Evolutionary conservation across 1,140 invertebrate genomes (phyloP).

Genomic region (Eriosoma lanigerum): DNA sequence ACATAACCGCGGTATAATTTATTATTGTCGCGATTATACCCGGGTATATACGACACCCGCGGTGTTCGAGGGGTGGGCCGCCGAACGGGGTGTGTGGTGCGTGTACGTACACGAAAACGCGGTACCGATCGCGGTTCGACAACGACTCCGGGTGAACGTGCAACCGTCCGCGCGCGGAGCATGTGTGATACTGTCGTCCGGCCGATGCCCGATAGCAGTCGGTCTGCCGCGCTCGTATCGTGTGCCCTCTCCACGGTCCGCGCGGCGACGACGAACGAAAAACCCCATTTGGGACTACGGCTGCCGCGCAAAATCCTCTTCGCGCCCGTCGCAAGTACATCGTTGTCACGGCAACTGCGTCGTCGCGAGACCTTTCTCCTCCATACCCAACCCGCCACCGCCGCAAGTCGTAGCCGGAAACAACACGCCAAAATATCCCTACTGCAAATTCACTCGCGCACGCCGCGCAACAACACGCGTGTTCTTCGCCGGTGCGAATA

Average conservation of each 20-base stretch:
- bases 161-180: not conserved
- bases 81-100: not conserved
- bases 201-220: not conserved
- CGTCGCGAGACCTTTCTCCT: not conserved
- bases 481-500: too few relatives aligned
- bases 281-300: not conserved
- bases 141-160: not conserved
- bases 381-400: not conserved
- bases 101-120: not conserved
- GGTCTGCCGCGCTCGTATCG: not conserved
- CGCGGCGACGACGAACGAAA: not conserved
- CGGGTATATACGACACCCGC: not conserved
- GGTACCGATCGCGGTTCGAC: not conserved
- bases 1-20: not conserved
- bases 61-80: too few relatives aligned
- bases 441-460: too few relatives aligned
- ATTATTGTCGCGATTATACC: not conserved
- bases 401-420: not conserved
- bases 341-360: constrained; percentile 23
- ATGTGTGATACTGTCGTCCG: constrained; percentile 11
- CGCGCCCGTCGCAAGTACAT: not conserved
- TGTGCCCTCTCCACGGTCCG: not conserved
- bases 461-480: too few relatives aligned
- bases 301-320: not conserved
- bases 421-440: too few relatives aligned